Conservation (phyloP, 2,888 invertebrate species). For the Teleogryllus oceanicus region DNA sequence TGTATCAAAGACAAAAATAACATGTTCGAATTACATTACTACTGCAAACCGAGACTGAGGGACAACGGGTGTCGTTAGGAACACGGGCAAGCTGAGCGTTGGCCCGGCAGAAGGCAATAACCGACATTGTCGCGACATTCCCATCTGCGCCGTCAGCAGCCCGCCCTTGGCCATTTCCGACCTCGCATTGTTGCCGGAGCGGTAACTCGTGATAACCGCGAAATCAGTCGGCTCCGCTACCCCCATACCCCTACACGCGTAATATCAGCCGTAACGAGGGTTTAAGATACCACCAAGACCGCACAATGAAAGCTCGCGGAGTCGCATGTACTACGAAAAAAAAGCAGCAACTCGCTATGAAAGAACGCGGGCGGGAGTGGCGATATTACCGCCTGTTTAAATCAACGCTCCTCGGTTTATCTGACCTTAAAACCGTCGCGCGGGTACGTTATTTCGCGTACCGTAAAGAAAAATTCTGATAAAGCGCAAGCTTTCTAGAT, state of each 20-base stretch:
- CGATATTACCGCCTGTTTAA: neutral
- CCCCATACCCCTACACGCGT: neutral
- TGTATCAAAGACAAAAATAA: too few relatives aligned
- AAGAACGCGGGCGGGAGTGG: neutral
- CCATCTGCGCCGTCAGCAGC: too few relatives aligned
- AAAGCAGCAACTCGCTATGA: neutral
- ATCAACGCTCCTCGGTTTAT: neutral
- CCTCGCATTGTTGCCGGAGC: neutral
- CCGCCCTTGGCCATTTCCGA: too few relatives aligned
- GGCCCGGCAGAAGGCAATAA: too few relatives aligned
- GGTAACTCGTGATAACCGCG: constrained; percentile 5
- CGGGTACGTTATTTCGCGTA: neutral
- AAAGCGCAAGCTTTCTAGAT: neutral
- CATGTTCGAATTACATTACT: too few relatives aligned
- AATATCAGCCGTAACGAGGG: neutral
- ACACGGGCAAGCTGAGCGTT: too few relatives aligned
- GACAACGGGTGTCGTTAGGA: too few relatives aligned
- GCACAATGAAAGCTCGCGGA: neutral
- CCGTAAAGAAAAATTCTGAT: constrained; percentile 3
- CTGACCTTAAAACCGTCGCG: neutral
- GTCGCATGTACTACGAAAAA: neutral
- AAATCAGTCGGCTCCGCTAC: neutral
- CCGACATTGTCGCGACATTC: too few relatives aligned
- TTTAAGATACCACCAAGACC: constrained; percentile 7
- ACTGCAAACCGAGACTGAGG: too few relatives aligned